Conservation (phyloP, 2,888 invertebrate genomes). For the Ferrisia virgata region DNA sequence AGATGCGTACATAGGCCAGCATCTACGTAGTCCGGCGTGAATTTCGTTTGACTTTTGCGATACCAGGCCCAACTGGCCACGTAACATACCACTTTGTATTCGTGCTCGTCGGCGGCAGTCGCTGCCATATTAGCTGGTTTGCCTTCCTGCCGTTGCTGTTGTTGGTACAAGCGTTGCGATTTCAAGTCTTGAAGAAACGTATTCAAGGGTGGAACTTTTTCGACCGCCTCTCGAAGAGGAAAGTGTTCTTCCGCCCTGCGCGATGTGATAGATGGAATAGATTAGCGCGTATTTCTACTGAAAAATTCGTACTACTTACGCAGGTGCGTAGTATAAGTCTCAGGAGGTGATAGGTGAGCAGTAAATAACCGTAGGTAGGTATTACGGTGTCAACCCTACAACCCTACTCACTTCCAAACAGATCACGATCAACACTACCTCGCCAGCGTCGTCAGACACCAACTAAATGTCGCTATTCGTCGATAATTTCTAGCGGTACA, state of each 20-base stretch:
- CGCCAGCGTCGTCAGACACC: too few relatives aligned
- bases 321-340: too few relatives aligned
- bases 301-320: too few relatives aligned
- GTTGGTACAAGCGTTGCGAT: constrained; percentile 1
- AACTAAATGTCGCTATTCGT: too few relatives aligned
- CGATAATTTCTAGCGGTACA: too few relatives aligned
- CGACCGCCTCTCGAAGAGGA: constrained; percentile 70
- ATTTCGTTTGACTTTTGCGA: constrained; percentile 76
- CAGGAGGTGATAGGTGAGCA: too few relatives aligned
- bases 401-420: too few relatives aligned
- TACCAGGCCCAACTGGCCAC: constrained; percentile 88
- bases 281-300: neutral
- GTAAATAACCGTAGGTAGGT: too few relatives aligned
- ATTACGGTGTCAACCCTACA: too few relatives aligned
- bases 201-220: constrained; percentile 52
- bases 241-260: constrained; percentile 57
- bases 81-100: constrained; percentile 69
- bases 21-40: constrained; percentile 81
- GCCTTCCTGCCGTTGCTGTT: neutral
- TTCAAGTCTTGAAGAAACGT: neutral
- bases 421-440: too few relatives aligned
- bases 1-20: constrained; percentile 80
- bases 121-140: constrained; percentile 6
- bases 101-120: neutral
- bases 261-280: constrained; percentile 50